Evolutionary conservation across 2,888 invertebrate species (phyloP), one percentile per base, ranked within the genome.

Genomic region (Catocala sponsa): DNA sequence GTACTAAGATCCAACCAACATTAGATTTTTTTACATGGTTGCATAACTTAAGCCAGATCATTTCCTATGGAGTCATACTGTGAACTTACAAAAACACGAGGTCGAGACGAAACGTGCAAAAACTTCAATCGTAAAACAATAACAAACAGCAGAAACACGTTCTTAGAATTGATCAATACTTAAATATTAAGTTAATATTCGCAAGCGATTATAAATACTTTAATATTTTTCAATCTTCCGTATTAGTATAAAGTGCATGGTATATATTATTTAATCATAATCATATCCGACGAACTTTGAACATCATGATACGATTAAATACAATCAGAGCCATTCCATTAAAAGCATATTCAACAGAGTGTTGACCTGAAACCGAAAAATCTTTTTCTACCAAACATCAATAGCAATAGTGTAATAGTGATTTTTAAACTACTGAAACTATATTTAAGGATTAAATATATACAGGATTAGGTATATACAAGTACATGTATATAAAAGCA

Each of bases 81-180:
- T 13, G 25, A 44, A 38, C 2, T 12, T 53, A 50, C 72, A 73
- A 73, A 73, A 73, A 58, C n/a, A 12, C 71, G 73, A 76, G 59
- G 55, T 57, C 60, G 56, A 55, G 65, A 68, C 65, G 58, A 63
- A 63, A 55, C 53, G 32, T 2, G 6, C 69, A 74, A 74, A 76
- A 76, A 74, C 63, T 44, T 41, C 55, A 54, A 62, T 48, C 63
- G 46, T 62, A 64, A 63, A 63, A 63, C 59, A 63, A 72, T 60
- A 67, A 68, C 75, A 67, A 35, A 68, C 72, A 67, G 11, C 62
- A 74, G 74, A 70, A 74, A 63, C 51, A 13, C 11, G 15, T 25
- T 52, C 15, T 9, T 4, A 15, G 46, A 46, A 42, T 42, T 42
- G 15, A 52, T 15, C 25, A 52, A 52, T 41, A 42, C 41, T 52